Evolutionary conservation across 2,888 invertebrate species (phyloP).

Genomic region (Copidosoma aretas): DNA sequence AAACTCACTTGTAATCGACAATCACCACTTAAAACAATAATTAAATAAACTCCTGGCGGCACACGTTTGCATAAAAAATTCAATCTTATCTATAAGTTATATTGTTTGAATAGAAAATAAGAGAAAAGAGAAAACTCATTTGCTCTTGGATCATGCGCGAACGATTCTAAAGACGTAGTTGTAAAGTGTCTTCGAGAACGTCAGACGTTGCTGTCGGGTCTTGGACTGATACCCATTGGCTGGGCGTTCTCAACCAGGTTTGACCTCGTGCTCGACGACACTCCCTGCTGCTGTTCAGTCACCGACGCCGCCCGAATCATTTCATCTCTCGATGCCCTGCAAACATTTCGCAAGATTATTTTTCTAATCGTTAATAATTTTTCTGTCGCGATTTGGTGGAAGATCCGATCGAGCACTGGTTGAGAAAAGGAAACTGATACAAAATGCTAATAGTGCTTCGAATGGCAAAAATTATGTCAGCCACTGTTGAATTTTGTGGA

Average conservation of each 20-base stretch:
- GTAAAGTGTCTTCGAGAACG: constrained; percentile 34
- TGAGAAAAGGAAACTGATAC: too few relatives aligned
- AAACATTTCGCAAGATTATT: constrained; percentile 42
- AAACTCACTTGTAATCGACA: constrained; percentile 10
- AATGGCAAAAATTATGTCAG: too few relatives aligned
- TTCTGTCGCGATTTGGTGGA: neutral
- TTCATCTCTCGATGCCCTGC: constrained; percentile 79
- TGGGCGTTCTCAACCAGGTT: constrained; percentile 83
- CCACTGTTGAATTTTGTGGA: too few relatives aligned
- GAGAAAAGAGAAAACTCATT: constrained; percentile 16
- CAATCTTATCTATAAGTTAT: neutral
- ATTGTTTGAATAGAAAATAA: neutral
- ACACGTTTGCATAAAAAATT: constrained; percentile 23
- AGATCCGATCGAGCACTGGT: too few relatives aligned
- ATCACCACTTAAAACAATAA: constrained; percentile 20
- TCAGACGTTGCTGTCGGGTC: constrained; percentile 76
- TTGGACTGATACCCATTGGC: constrained; percentile 74
- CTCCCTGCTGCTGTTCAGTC: constrained; percentile 52
- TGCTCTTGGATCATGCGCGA: constrained; percentile 19
- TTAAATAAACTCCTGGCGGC: constrained; percentile 29
- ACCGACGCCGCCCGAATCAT: constrained; percentile 76
- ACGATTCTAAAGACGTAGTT: neutral
- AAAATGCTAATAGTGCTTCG: too few relatives aligned
- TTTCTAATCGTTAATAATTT: neutral
- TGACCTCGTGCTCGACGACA: constrained; percentile 70